Evolutionary conservation across 2,888 invertebrate genomes (phyloP).

Genomic region (Drosophila neutralis): DNA sequence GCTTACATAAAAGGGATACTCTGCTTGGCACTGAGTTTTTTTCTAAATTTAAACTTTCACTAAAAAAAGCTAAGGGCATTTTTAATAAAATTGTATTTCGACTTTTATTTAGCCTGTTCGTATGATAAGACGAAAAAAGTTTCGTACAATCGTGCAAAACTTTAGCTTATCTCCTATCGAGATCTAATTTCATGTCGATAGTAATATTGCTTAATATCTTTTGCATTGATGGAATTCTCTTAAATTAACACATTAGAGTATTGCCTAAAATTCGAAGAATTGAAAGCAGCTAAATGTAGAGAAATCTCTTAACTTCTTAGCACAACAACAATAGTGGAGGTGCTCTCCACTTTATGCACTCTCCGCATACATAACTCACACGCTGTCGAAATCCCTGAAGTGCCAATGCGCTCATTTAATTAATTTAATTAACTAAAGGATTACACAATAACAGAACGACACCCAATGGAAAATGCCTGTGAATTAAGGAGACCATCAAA

Average conservation of each 20-base stretch:
- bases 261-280: neutral
- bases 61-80: neutral
- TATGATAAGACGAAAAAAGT: neutral
- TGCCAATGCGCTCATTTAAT: slow-evolving; percentile 71
- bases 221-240: neutral
- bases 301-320: neutral
- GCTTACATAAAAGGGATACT: neutral
- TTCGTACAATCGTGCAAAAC: neutral
- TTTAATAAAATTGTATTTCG: neutral
- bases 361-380: slow-evolving; percentile 37
- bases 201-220: neutral
- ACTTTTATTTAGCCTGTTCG: neutral
- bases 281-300: neutral
- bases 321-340: neutral
- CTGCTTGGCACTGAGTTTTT: neutral
- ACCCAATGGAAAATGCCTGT: slow-evolving; percentile 50
- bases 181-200: neutral
- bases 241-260: neutral
- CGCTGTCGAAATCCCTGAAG: slow-evolving; percentile 62
- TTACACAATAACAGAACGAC: slow-evolving; percentile 61
- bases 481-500: slow-evolving; percentile 47
- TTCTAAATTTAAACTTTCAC: neutral
- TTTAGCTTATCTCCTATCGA: neutral
- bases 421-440: slow-evolving; percentile 78
- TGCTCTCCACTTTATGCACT: slow-evolving; percentile 49